A percentile compares a stretch with the other conserved stretches of the same genome.
Conservation (phyloP, 2,797 vertebrate species). For the Channallabes apus region DNA sequence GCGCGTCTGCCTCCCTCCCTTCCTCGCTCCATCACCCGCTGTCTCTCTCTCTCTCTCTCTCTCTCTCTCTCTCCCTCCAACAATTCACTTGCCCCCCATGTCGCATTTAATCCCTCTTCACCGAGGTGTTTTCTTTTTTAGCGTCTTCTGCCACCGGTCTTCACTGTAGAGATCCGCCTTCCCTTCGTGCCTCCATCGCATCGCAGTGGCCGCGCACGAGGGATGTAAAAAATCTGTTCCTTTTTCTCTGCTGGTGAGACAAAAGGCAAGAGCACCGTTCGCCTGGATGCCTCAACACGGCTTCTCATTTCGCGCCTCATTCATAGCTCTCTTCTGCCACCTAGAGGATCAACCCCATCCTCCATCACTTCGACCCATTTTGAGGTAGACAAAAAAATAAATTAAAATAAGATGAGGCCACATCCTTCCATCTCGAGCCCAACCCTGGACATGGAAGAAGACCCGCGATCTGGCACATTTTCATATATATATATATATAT, state of each 20-base stretch:
- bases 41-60: constrained; percentile 5
- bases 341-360: not conserved
- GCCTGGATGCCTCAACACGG: constrained; percentile 16
- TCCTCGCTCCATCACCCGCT: not conserved
- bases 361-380: not conserved
- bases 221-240: not conserved
- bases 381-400: not conserved
- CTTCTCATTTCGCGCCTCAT: not conserved
- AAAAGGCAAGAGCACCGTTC: not conserved
- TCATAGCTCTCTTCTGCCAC: not conserved
- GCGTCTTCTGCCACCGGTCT: not conserved
- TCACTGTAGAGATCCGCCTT: not conserved
- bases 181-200: not conserved
- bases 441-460: not conserved
- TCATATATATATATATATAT: no score
- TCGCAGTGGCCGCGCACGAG: not conserved
- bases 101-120: not conserved
- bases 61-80: not conserved
- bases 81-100: constrained; percentile 9
- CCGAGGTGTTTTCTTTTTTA: no score
- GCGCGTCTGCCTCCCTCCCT: not conserved
- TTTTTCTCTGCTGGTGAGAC: constrained; percentile 1
- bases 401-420: not conserved
- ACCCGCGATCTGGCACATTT: not conserved
- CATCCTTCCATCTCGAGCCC: not conserved